phyloP scores from a whole-genome alignment of 1,140 invertebrate genomes.

The Notospermus geniculatus region DNA sequence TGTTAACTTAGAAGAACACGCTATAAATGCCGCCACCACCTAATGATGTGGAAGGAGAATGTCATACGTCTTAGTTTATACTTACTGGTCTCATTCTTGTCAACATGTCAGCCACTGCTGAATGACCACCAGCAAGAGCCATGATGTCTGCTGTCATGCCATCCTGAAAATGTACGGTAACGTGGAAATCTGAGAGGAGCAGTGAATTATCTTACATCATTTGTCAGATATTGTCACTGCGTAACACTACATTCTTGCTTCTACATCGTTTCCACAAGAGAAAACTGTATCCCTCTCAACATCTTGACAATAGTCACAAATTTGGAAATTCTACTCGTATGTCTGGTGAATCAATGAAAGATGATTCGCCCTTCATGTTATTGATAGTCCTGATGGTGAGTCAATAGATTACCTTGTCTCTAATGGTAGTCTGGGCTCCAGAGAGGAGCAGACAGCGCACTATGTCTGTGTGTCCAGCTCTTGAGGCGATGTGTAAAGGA shows the following conservation, averaged over 20 bases:
- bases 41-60: too few relatives aligned
- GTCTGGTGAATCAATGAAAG: not conserved
- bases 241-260: too few relatives aligned
- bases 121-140: slow-evolving; percentile 75
- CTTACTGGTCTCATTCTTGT: slow-evolving; percentile 69
- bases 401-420: slow-evolving; percentile 58
- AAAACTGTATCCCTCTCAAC: too few relatives aligned
- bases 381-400: not conserved
- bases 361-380: not conserved
- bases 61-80: slow-evolving; percentile 19
- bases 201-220: too few relatives aligned
- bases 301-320: not conserved
- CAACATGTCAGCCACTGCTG: slow-evolving; percentile 71
- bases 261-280: too few relatives aligned
- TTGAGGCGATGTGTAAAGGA: slow-evolving; percentile 74
- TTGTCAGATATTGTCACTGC: too few relatives aligned
- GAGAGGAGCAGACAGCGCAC: slow-evolving; percentile 71
- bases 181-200: too few relatives aligned
- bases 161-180: slow-evolving; percentile 62
- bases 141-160: slow-evolving; percentile 79
- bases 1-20: too few relatives aligned
- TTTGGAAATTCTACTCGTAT: too few relatives aligned
- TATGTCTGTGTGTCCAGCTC: slow-evolving; percentile 72
- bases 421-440: slow-evolving; percentile 56
- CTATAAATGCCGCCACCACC: not conserved